A percentile compares a stretch with the other conserved stretches of the same genome.
These are phyloP conservation scores for Laothoe populi DNA, from an alignment of 2,888 invertebrate species.

Conservation along the genomic window DNA sequence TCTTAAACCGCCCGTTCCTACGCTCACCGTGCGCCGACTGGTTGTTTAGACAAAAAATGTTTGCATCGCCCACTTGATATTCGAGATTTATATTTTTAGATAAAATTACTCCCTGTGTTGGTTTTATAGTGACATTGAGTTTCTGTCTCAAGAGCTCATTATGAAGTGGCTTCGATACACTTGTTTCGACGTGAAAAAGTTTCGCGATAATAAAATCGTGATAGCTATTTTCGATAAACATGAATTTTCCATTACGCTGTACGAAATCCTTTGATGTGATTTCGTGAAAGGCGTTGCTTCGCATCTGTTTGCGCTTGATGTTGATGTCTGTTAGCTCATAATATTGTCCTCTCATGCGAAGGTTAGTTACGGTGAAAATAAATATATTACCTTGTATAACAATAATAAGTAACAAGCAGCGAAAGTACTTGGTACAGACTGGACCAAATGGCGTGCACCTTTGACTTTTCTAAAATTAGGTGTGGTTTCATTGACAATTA, in stretches of 20 bases:
- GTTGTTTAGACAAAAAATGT: conserved; percentile 35
- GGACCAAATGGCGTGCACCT: no score
- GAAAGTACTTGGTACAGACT: no score
- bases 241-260: conserved; percentile 16
- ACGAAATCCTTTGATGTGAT: conserved; percentile 19
- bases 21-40: background rate
- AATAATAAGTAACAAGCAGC: no score
- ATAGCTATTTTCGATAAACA: conserved; percentile 19
- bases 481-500: no score
- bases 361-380: background rate
- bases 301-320: conserved; percentile 1
- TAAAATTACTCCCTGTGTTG: background rate
- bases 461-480: no score
- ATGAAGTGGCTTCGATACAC: conserved; percentile 13
- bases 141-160: background rate
- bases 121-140: conserved; percentile 1
- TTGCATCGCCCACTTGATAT: conserved; percentile 28
- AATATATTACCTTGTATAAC: background rate
- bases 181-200: conserved; percentile 3
- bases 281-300: background rate
- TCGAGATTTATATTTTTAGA: conserved; percentile 25
- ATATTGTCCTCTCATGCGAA: background rate
- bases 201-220: conserved; percentile 11
- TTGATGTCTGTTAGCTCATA: background rate
- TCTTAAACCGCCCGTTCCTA: conserved; percentile 13